Base-by-base conservation (phyloP, 2,888 invertebrate species). In the Thecophora atra region DNA sequence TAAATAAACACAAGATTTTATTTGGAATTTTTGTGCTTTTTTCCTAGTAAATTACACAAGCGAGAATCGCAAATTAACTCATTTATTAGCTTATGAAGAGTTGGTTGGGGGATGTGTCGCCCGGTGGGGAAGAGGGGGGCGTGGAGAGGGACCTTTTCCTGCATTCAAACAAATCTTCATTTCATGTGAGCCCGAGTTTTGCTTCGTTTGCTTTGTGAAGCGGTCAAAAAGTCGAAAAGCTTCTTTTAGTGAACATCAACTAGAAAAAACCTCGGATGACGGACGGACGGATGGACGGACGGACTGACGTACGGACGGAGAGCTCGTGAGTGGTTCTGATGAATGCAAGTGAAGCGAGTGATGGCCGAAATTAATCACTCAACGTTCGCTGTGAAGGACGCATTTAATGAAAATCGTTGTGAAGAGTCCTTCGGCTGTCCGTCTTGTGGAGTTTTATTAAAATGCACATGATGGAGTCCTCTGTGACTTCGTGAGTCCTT, bases 171-270 rank as follows among this genome's bases (percentile, higher is more conserved):
- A 52, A 17, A 52, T 2, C 19, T 52, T 19, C 11, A 2, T 52
- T 52, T 51, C 15, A 8, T 19, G 17, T 8, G 17, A 47, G 17
- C 17, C 17, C 13, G 2, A 52, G 52, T 1, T 15, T 52, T 52
- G 11, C 7, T 19, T 28, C 56, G 54, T 17, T 62, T 51, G 70
- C 44, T 52, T 47, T 15, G 24, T 78, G 77, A 81, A 82, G 81
- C 76, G 74, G 79, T 79, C 81, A 79, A 77, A 82, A 71, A 79
- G 81, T 77, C 79, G 79, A 76, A 77, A 51, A 51, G n/a, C 15
- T 51, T 51, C 19, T n/a, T 17, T 5, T 51, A 51, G 19, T n/a
- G 51, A 51, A n/a, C 51, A 19, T 30, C 30, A 4, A 30, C 30
- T 6, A 30, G 7, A 37, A 2, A 6, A 37, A 37, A 6, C 7